Conservation (phyloP, 2,113 vertebrate species). For the cat (Felis catus) region DNA sequence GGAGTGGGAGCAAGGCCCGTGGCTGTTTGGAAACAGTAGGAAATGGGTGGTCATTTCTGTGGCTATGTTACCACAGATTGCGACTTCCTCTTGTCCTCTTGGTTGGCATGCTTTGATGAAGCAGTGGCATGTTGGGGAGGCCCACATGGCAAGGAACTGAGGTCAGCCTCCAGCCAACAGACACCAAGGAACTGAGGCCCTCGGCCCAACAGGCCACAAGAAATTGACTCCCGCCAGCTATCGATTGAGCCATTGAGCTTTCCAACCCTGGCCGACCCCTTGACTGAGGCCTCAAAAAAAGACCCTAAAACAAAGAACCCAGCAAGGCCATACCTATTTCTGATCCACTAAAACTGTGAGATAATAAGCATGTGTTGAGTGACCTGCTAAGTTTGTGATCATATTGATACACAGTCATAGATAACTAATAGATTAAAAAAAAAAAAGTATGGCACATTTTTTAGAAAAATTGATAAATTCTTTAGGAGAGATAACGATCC, state of each 20-base stretch:
- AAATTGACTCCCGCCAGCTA: neutral
- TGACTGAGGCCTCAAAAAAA: neutral
- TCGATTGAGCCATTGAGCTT: neutral
- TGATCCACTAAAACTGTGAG: neutral
- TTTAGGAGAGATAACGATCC: constrained; percentile 60
- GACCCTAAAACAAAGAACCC: neutral
- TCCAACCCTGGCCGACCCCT: neutral
- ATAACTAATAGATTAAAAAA: constrained; percentile 75
- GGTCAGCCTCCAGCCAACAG: neutral
- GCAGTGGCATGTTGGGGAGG: neutral
- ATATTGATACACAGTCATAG: neutral
- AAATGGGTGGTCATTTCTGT: neutral
- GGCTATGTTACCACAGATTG: rapidly evolving
- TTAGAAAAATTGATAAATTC: constrained; percentile 91
- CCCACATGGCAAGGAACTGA: neutral
- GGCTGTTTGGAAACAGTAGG: no score
- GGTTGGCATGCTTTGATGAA: neutral
- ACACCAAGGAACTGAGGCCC: neutral
- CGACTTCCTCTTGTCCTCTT: neutral
- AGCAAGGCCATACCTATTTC: neutral
- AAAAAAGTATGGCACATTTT: constrained; percentile 90
- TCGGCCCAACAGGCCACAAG: neutral
- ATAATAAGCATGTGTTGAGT: neutral
- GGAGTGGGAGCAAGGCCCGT: neutral
- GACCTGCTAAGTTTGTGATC: neutral